phyloP scores from a whole-genome alignment of 2,113 vertebrate species.

The Psittacus erithacus region DNA sequence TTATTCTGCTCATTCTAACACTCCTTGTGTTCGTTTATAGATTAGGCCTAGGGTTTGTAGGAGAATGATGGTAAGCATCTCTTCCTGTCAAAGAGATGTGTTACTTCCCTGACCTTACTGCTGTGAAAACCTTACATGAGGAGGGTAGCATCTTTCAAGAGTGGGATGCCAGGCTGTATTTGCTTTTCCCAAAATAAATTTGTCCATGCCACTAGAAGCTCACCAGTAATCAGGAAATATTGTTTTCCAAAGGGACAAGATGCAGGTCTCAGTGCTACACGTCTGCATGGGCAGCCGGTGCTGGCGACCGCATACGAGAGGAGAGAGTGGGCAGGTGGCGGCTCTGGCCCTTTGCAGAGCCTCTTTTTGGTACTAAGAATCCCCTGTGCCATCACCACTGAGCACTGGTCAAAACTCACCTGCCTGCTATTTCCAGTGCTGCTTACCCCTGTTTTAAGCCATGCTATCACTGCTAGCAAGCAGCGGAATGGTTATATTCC shows the following conservation, averaged over 20 bases:
- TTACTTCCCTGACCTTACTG: slow-evolving; percentile 48
- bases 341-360: background rate
- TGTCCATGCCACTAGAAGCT: slow-evolving; percentile 23
- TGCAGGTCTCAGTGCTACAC: background rate
- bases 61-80: background rate
- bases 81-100: slow-evolving; percentile 34
- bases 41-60: background rate
- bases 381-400: background rate
- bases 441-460: background rate
- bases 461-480: background rate
- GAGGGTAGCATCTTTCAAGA: slow-evolving; percentile 43
- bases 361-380: background rate
- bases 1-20: background rate
- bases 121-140: slow-evolving; percentile 20
- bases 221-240: slow-evolving; percentile 19
- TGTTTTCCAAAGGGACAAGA: background rate
- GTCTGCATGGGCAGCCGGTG: fast-evolving
- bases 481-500: background rate
- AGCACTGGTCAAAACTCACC: background rate
- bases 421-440: background rate
- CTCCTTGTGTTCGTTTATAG: background rate
- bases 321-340: fast-evolving
- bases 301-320: fast-evolving
- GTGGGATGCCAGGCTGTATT: slow-evolving; percentile 7
- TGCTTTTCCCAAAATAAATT: slow-evolving; percentile 52